Evolutionary conservation across 2,888 invertebrate species (phyloP), one percentile per base, ranked within the genome.

Genomic region (Halictus ligatus): DNA sequence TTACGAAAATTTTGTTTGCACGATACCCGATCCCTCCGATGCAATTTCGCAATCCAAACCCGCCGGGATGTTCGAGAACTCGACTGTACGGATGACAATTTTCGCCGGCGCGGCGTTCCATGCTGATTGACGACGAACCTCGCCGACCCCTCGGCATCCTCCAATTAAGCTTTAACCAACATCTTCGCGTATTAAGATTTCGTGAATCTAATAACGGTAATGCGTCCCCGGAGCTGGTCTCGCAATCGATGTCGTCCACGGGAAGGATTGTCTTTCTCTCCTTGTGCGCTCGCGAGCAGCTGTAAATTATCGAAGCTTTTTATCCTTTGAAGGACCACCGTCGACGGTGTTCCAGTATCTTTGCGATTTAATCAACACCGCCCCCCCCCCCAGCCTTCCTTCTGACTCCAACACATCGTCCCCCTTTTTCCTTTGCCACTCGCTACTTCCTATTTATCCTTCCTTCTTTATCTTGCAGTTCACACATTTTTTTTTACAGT

Each of bases 281-380:
- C 64, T 18, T 18, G 18, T n/a, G 50, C 46, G 60, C 76, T 81
- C 73, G 71, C 76, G 77, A 69, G 35, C 75, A 84, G 75, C 87
- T 75, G 86, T 79, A 91, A 92, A 93, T 93, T 92, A 92, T 88
- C 82, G 73, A 73, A 88, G 88, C 89, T 83, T 91, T 89, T 90
- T 89, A 89, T 89, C 89, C 91, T 88, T 90, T 91, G 90, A 90
- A 86, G 81, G 83, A 84, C 81, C 40, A 43, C 74, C 74, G 85
- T n/a, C 81, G 73, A 69, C 73, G 85, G 81, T 88, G 89, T 91
- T 88, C 91, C 86, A 88, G 83, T 86, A 86, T 87, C 88, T 88
- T 89, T 89, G 81, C 89, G 90, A 92, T 93, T 92, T 91, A 93
- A 93, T 93, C 93, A 92, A 89, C 82, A 88, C 77, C 35, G 4